phyloP scores from a whole-genome alignment of 2,113 vertebrate genomes.

The Solea solea region DNA sequence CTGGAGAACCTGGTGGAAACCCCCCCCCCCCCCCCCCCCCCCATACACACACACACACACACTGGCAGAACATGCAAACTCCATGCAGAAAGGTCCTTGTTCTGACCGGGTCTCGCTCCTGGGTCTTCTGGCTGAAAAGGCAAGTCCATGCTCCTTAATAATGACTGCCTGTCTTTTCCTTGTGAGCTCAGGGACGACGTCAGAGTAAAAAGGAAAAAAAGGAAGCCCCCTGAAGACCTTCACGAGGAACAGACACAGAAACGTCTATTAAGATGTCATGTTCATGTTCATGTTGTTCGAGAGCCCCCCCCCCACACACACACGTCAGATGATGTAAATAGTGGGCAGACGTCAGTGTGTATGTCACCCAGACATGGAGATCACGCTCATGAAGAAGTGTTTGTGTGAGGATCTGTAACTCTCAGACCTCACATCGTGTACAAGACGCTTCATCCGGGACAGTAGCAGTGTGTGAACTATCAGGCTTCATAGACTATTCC shows the following conservation, averaged over 20 bases:
- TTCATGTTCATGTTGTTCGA: not conserved
- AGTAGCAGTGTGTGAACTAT: not conserved
- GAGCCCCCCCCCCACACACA: not conserved
- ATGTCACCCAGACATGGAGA: not conserved
- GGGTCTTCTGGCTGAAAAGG: too few relatives aligned
- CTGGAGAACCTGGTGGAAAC: too few relatives aligned
- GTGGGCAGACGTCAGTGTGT: not conserved
- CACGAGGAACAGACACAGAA: constrained; percentile 1
- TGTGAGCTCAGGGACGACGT: not conserved
- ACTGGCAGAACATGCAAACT: too few relatives aligned
- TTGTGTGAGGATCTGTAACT: constrained; percentile 9
- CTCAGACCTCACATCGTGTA: not conserved
- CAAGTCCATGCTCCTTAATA: too few relatives aligned
- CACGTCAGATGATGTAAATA: constrained; percentile 28
- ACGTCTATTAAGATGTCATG: not conserved
- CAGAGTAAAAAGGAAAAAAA: constrained; percentile 9
- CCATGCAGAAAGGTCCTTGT: too few relatives aligned
- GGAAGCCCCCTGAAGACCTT: not conserved
- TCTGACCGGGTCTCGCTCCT: too few relatives aligned
- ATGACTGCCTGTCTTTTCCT: too few relatives aligned
- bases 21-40: too few relatives aligned
- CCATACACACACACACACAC: too few relatives aligned
- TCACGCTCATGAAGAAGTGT: not conserved
- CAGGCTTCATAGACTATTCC: not conserved
- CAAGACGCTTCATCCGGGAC: not conserved